Conservation (phyloP, 2,113 vertebrate species). For the Aspiorhynchus laticeps region DNA sequence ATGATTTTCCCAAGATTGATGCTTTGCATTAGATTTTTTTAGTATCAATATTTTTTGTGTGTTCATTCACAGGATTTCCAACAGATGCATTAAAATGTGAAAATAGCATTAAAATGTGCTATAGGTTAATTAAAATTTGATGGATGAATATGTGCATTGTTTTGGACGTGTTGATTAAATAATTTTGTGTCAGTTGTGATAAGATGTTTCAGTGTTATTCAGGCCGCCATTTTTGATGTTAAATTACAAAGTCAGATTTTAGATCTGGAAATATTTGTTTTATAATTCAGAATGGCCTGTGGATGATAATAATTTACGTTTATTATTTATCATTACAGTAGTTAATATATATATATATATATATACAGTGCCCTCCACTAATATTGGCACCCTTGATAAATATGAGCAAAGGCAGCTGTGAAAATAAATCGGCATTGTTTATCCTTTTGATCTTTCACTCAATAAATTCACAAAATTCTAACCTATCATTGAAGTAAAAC, state of each 20-base stretch:
- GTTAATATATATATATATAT: neutral
- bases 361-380: too few relatives aligned
- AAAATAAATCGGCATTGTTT: too few relatives aligned
- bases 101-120: neutral
- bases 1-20: constrained; percentile 9
- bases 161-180: neutral
- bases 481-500: too few relatives aligned
- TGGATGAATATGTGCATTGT: neutral
- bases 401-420: too few relatives aligned
- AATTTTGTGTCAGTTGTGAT: neutral
- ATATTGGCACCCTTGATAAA: too few relatives aligned
- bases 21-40: neutral
- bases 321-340: neutral
- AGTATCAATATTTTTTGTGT: neutral
- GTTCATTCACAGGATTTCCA: neutral
- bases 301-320: neutral
- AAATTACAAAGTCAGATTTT: neutral
- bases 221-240: neutral
- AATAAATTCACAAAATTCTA: too few relatives aligned
- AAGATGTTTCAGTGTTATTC: neutral
- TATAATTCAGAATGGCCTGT: neutral
- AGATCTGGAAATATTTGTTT: neutral
- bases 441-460: too few relatives aligned
- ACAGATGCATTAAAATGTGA: neutral
- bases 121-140: neutral